phyloP scores from a whole-genome alignment of 2,888 invertebrate genomes.

The Synergus umbraculus region DNA sequence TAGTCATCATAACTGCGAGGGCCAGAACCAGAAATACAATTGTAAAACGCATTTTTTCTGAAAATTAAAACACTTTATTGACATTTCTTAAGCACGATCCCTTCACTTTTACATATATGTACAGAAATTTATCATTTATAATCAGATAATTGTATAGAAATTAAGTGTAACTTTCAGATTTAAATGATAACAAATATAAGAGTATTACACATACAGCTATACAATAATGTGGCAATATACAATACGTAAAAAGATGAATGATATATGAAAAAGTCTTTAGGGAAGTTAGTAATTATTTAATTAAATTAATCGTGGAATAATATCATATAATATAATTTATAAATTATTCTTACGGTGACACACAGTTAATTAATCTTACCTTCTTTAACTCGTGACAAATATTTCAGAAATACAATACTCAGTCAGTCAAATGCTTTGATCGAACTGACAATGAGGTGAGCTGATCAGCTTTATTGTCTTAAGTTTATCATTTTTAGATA shows the following conservation, averaged over 20 bases:
- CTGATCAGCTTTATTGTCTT: not conserved
- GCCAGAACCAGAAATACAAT: slow-evolving; percentile 4
- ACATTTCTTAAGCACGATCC: not conserved
- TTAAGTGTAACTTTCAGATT: too few species aligned
- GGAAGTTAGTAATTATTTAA: too few species aligned
- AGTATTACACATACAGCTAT: too few species aligned
- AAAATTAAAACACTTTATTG: not conserved
- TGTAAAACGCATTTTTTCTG: slow-evolving; percentile 22
- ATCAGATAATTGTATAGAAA: not conserved
- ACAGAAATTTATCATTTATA: not conserved
- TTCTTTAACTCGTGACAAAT: not conserved
- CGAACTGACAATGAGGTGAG: not conserved
- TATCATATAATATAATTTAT: too few species aligned
- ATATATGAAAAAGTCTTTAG: too few species aligned
- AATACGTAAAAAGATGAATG: not conserved
- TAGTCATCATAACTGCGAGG: not conserved
- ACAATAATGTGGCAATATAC: not conserved
- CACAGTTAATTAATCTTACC: not conserved
- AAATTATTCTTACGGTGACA: too few species aligned
- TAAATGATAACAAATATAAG: too few species aligned
- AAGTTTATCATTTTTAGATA: slow-evolving; percentile 3
- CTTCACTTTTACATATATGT: not conserved
- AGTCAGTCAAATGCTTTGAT: not conserved
- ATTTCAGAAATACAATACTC: not conserved
- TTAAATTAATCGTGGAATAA: too few species aligned